Evolutionary conservation across 1,140 invertebrate genomes (phyloP).

Genomic region (Drosophila suzukii): DNA sequence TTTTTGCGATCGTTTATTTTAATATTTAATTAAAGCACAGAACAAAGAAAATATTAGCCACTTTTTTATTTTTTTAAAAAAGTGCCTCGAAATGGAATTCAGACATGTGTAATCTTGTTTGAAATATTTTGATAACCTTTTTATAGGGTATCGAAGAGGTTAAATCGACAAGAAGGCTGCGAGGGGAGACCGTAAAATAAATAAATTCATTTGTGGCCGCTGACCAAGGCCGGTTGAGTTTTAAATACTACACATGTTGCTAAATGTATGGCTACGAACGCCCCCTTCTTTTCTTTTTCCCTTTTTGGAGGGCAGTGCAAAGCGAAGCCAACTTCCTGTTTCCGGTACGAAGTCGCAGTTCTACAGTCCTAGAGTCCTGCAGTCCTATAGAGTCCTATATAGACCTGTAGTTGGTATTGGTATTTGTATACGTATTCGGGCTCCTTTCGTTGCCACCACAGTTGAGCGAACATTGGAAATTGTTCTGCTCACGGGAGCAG

Average conservation of each 20-base stretch:
- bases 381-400: neutral
- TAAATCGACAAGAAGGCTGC: constrained; percentile 2
- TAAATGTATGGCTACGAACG: constrained; percentile 25
- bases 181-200: constrained; percentile 64
- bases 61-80: no score
- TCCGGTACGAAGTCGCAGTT: constrained; percentile 19
- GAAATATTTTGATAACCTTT: neutral
- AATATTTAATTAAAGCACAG: no score
- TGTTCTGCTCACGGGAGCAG: constrained; percentile 79
- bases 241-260: constrained; percentile 81
- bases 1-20: no score
- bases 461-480: constrained; percentile 80
- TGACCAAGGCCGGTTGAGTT: constrained; percentile 69
- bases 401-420: constrained; percentile 8
- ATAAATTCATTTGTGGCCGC: constrained; percentile 78
- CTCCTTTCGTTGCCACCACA: constrained; percentile 67
- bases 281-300: neutral
- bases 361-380: constrained; percentile 1
- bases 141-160: neutral
- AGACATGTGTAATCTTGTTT: no score
- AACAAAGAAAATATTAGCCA: no score
- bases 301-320: constrained; percentile 3
- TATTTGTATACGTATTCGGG: constrained; percentile 15
- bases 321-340: constrained; percentile 60
- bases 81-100: no score